Evolutionary conservation across 30 jellyfish, hydroid and myxozoan species (phyloP).

Genomic region (Aurelia sp.): DNA sequence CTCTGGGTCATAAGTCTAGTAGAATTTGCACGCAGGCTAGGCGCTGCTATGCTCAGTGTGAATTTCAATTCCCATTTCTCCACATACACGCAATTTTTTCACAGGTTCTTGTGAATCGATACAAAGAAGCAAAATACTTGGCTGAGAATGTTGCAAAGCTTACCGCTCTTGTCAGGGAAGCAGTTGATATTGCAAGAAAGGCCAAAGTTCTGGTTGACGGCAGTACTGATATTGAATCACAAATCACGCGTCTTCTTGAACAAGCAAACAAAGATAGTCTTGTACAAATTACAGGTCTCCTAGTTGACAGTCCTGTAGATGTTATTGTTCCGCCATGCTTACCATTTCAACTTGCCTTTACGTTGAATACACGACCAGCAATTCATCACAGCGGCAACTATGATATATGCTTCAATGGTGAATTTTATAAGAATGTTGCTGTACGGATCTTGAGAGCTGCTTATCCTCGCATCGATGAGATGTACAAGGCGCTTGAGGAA

Average conservation of each 20-base stretch:
- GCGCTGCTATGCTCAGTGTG: too few species aligned
- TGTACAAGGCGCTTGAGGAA: slow-evolving; percentile 46
- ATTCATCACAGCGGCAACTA: not conserved
- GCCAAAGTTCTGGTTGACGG: slow-evolving; percentile 7
- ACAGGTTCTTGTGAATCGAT: slow-evolving; percentile 38
- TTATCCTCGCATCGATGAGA: slow-evolving; percentile 6
- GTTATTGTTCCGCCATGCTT: slow-evolving; percentile 34
- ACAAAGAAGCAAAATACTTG: slow-evolving; percentile 11
- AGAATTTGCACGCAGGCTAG: too few species aligned
- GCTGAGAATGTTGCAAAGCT: not conserved
- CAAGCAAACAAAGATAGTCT: slow-evolving; percentile 1
- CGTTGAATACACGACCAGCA: not conserved
- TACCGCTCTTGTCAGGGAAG: slow-evolving; percentile 21
- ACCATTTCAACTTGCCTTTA: slow-evolving; percentile 34
- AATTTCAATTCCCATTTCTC: too few species aligned
- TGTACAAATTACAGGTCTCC: not conserved
- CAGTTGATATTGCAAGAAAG: slow-evolving; percentile 4
- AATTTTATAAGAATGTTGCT: slow-evolving; percentile 36
- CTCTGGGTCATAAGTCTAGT: too few species aligned
- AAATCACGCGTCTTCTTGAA: slow-evolving; percentile 7
- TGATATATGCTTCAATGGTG: slow-evolving; percentile 54
- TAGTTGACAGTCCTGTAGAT: not conserved
- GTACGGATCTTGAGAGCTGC: slow-evolving; percentile 5
- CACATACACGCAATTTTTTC: too few species aligned
- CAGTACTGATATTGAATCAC: slow-evolving; percentile 1